Conservation (phyloP, 2,113 vertebrate species). For the Trinectes maculatus region DNA sequence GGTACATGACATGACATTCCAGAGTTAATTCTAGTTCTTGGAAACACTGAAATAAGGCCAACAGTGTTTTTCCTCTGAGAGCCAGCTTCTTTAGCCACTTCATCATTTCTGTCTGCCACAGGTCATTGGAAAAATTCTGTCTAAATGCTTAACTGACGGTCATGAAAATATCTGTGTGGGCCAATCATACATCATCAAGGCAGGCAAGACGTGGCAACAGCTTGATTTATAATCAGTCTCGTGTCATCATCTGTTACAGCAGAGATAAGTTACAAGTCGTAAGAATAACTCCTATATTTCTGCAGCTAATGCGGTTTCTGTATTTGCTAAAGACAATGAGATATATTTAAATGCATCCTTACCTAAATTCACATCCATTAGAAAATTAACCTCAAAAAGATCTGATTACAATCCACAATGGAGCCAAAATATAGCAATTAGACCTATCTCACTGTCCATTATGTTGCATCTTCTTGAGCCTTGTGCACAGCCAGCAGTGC, state of each 20-base stretch:
- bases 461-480: neutral
- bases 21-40: neutral
- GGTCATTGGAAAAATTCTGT: neutral
- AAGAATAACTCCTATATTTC: neutral
- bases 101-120: neutral
- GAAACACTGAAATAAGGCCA: neutral
- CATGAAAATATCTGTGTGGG: neutral
- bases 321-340: neutral
- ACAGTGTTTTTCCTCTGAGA: conserved; percentile 1
- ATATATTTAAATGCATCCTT: neutral
- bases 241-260: conserved; percentile 13
- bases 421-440: conserved; percentile 1
- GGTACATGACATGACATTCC: neutral
- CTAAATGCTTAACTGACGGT: neutral
- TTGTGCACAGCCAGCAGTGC: conserved; percentile 1
- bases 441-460: neutral
- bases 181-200: conserved; percentile 4
- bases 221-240: conserved; percentile 27
- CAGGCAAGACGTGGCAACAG: neutral
- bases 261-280: conserved; percentile 6
- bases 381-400: conserved; percentile 20
- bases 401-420: conserved; percentile 7
- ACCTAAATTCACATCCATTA: neutral
- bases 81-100: neutral
- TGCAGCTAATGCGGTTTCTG: conserved; percentile 1